A percentile compares a stretch with the other conserved stretches of the same genome.
phyloP scores from a whole-genome alignment of 2,797 vertebrate species.

The Trachops cirrhosus region DNA sequence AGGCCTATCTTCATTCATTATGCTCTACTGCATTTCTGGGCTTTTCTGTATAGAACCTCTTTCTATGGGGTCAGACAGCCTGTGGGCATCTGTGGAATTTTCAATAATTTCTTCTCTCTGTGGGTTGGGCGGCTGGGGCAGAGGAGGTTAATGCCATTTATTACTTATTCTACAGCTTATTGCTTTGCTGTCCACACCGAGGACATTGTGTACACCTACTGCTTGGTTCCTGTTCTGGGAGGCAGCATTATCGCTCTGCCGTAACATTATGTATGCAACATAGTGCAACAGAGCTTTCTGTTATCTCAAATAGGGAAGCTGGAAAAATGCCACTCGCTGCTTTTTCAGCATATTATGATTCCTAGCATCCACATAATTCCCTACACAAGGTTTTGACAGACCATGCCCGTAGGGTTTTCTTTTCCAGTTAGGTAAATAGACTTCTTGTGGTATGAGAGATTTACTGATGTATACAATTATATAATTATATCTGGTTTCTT shows the following conservation, averaged over 20 bases:
- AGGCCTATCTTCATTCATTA: constrained; percentile 8
- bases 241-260: background rate
- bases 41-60: background rate
- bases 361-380: background rate
- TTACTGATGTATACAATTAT: background rate
- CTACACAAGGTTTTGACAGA: background rate
- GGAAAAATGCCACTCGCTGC: background rate
- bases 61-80: background rate
- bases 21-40: background rate
- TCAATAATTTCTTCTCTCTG: constrained; percentile 28
- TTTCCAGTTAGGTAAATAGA: background rate
- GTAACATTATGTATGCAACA: background rate
- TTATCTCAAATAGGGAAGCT: background rate
- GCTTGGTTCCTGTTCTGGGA: background rate
- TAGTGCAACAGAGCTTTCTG: background rate
- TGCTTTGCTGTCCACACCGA: background rate
- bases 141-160: constrained; percentile 5
- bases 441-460: background rate
- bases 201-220: background rate
- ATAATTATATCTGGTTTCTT: background rate
- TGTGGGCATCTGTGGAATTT: constrained; percentile 12
- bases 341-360: background rate
- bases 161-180: background rate
- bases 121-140: background rate
- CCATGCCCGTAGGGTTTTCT: background rate